Conservation (phyloP, 2,797 vertebrate species). For the Falco novaeseelandiae region DNA sequence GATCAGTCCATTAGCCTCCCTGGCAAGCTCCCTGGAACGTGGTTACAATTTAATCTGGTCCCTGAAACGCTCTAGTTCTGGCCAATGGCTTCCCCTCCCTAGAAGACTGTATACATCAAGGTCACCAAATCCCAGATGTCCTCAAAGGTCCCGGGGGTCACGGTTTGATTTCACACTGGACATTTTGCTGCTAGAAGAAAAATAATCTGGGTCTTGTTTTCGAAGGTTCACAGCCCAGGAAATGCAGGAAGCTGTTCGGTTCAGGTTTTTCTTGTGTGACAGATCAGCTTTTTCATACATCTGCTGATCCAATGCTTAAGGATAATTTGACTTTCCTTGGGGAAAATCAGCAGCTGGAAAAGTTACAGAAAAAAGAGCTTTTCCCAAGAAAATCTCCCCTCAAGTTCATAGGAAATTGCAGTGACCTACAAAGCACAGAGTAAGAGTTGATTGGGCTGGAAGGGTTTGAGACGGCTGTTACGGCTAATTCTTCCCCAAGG, state of each 20-base stretch:
- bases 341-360: slow-evolving; percentile 66
- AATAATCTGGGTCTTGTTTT: slow-evolving; percentile 33
- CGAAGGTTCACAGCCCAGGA: not conserved
- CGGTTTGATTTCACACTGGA: not conserved
- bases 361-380: slow-evolving; percentile 47
- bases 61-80: not conserved
- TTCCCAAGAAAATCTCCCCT: slow-evolving; percentile 72
- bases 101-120: not conserved
- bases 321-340: slow-evolving; percentile 61
- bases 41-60: slow-evolving; percentile 60
- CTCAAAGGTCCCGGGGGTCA: not conserved
- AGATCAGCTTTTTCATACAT: slow-evolving; percentile 39
- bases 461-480: not conserved
- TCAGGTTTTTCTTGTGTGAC: slow-evolving; percentile 15
- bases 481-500: slow-evolving; percentile 36
- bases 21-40: slow-evolving; percentile 62
- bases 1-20: slow-evolving; percentile 52
- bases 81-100: slow-evolving; percentile 21
- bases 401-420: slow-evolving; percentile 62
- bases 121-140: slow-evolving; percentile 29
- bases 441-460: not conserved
- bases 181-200: not conserved
- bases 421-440: not conserved
- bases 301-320: slow-evolving; percentile 40
- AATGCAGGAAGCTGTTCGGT: slow-evolving; percentile 12